Evolutionary conservation across 2,797 vertebrate species (phyloP).

Genomic region (Muraenolepis orangiensis): DNA sequence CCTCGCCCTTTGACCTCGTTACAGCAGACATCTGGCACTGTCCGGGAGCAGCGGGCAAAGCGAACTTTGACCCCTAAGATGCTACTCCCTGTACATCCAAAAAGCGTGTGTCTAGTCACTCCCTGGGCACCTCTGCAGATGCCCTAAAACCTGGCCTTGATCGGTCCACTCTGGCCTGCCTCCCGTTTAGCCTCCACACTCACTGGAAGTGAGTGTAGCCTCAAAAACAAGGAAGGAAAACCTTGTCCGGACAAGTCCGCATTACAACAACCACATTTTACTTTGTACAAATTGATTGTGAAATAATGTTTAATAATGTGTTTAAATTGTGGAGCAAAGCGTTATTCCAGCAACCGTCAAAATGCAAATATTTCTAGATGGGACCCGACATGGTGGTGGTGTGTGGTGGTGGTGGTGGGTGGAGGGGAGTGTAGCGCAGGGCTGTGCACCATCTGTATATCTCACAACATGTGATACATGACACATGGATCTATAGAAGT

Average conservation of each 20-base stretch:
- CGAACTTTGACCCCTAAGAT: constrained; percentile 32
- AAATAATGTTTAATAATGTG: neutral
- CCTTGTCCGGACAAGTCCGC: neutral
- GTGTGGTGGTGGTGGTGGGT: neutral
- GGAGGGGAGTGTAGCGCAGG: neutral
- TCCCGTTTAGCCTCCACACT: neutral
- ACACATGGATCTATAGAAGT: constrained; percentile 23
- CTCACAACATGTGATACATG: constrained; percentile 18
- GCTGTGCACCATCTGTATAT: constrained; percentile 1
- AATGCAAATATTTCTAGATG: neutral
- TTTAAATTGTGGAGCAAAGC: neutral
- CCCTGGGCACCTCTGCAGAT: no score
- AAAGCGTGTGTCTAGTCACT: constrained; percentile 15
- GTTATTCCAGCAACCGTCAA: neutral
- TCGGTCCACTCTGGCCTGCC: neutral
- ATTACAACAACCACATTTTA: neutral
- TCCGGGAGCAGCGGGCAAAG: constrained; percentile 20
- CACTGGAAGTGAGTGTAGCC: neutral
- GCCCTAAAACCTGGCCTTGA: neutral
- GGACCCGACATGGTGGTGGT: neutral
- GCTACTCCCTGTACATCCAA: constrained; percentile 11
- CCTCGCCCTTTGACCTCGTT: constrained; percentile 19
- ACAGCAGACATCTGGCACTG: constrained; percentile 29
- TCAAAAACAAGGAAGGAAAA: neutral
- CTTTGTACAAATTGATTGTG: no score